A percentile compares a stretch with the other conserved stretches of the same genome.
These are phyloP conservation scores for Aurelia aurita complex sp. Pacific DNA, from an alignment of 30 jellyfish, hydroid and myxozoan genomes.

Conservation along the genomic window DNA sequence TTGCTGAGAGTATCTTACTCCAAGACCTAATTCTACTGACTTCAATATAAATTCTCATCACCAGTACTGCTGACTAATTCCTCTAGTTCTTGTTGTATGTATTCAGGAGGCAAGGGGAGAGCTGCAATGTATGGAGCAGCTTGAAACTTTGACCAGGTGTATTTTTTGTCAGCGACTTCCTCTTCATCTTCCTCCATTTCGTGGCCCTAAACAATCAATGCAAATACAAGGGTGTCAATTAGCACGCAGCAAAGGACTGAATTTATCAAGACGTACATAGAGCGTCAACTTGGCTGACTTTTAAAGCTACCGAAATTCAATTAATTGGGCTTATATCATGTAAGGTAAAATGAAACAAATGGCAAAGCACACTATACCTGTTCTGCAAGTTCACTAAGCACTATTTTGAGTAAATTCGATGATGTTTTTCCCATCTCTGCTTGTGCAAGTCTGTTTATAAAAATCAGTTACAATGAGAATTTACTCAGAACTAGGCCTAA, in stretches of 20 bases:
- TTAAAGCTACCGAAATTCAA: too few relatives aligned
- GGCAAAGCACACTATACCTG: conserved; percentile 8
- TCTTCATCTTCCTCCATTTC: conserved; percentile 37
- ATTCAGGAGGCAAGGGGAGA: conserved; percentile 94
- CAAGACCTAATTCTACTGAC: too few relatives aligned
- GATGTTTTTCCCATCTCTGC: conserved; percentile 95
- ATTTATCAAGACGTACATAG: too few relatives aligned
- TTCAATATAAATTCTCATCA: not conserved
- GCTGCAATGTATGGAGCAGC: conserved; percentile 85
- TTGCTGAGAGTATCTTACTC: too few relatives aligned
- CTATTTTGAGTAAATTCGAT: conserved; percentile 86
- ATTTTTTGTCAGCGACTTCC: conserved; percentile 51
- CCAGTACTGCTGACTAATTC: conserved; percentile 83
- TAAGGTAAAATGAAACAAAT: not conserved
- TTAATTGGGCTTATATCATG: too few relatives aligned
- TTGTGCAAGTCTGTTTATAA: conserved; percentile 77
- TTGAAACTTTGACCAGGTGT: conserved; percentile 83
- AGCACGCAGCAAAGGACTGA: too few relatives aligned
- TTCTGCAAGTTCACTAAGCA: conserved; percentile 70
- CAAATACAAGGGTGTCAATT: too few relatives aligned
- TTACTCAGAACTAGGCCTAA: too few relatives aligned
- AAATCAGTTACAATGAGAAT: too few relatives aligned
- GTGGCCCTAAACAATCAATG: conserved; percentile 24
- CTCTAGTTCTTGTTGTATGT: conserved; percentile 82
- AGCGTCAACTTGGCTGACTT: too few relatives aligned